These are phyloP conservation scores for Andricus curvator DNA, from an alignment of 2,888 invertebrate genomes.

Conservation along the genomic window DNA sequence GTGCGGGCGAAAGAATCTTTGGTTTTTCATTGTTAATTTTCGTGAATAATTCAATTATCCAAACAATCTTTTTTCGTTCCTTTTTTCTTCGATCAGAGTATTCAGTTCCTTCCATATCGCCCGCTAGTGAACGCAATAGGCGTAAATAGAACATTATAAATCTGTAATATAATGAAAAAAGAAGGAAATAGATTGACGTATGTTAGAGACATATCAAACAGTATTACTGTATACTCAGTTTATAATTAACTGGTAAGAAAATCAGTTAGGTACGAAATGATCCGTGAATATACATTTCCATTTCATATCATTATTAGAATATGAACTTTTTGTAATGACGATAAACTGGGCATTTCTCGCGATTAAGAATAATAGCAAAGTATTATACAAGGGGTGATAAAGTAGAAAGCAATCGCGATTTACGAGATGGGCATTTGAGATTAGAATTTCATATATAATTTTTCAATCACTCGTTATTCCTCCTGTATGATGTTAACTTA, in stretches of 20 bases:
- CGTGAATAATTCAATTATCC: not conserved
- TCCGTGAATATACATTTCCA: slow-evolving; percentile 67
- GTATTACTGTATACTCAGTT: slow-evolving; percentile 76
- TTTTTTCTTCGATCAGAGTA: slow-evolving; percentile 30
- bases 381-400: slow-evolving; percentile 11
- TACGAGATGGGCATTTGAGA: slow-evolving; percentile 1
- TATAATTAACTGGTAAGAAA: slow-evolving; percentile 63
- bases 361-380: slow-evolving; percentile 5
- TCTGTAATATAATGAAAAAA: slow-evolving; percentile 58
- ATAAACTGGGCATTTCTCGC: slow-evolving; percentile 51
- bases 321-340: slow-evolving; percentile 52
- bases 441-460: slow-evolving; percentile 8
- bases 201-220: slow-evolving; percentile 77
- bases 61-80: slow-evolving; percentile 8
- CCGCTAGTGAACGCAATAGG: slow-evolving; percentile 62
- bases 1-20: slow-evolving; percentile 60
- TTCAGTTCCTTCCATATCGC: slow-evolving; percentile 64
- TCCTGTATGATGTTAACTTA: slow-evolving; percentile 5
- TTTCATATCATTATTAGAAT: slow-evolving; percentile 71
- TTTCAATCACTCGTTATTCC: slow-evolving; percentile 7
- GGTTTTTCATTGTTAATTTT: slow-evolving; percentile 37
- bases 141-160: slow-evolving; percentile 58
- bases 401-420: slow-evolving; percentile 12
- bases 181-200: slow-evolving; percentile 65
- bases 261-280: slow-evolving; percentile 54